These are phyloP conservation scores for Drosophila bocki DNA, from an alignment of 1,140 invertebrate genomes.

Conservation along the genomic window DNA sequence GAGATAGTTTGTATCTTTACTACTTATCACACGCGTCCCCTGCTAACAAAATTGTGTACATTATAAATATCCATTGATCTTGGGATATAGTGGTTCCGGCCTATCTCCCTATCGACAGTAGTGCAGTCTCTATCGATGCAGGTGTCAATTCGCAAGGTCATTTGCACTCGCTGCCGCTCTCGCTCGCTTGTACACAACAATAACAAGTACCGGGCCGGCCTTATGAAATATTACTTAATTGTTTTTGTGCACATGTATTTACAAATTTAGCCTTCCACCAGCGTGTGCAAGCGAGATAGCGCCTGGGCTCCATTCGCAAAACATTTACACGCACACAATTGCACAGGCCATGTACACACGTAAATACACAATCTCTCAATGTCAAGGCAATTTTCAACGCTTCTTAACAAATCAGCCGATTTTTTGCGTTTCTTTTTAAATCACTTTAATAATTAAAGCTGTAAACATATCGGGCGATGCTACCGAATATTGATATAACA, in stretches of 20 bases:
- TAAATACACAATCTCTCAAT: slow-evolving; percentile 54
- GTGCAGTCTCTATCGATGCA: slow-evolving; percentile 20
- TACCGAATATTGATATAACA: slow-evolving; percentile 41
- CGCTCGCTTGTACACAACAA: slow-evolving; percentile 25
- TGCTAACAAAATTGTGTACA: background rate
- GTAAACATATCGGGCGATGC: slow-evolving; percentile 46
- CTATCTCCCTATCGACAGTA: slow-evolving; percentile 25
- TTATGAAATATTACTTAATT: slow-evolving; percentile 70
- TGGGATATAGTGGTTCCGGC: slow-evolving; percentile 19
- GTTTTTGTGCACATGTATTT: slow-evolving; percentile 43
- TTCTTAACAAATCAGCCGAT: slow-evolving; percentile 30
- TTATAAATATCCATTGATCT: slow-evolving; percentile 7
- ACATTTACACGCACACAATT: slow-evolving; percentile 34
- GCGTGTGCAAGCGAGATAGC: slow-evolving; percentile 46
- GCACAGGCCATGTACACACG: slow-evolving; percentile 9
- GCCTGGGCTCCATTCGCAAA: slow-evolving; percentile 49
- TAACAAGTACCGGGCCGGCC: slow-evolving; percentile 18
- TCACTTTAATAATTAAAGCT: slow-evolving; percentile 34
- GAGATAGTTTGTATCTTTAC: no score
- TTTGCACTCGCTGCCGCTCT: slow-evolving; percentile 14
- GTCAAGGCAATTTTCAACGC: slow-evolving; percentile 68
- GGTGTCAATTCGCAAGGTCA: slow-evolving; percentile 50
- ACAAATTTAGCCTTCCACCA: slow-evolving; percentile 10
- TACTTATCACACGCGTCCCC: background rate
- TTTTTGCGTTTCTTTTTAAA: slow-evolving; percentile 17